Evolutionary conservation across 2,888 invertebrate species (phyloP).

Genomic region (Cephus pulcher): DNA sequence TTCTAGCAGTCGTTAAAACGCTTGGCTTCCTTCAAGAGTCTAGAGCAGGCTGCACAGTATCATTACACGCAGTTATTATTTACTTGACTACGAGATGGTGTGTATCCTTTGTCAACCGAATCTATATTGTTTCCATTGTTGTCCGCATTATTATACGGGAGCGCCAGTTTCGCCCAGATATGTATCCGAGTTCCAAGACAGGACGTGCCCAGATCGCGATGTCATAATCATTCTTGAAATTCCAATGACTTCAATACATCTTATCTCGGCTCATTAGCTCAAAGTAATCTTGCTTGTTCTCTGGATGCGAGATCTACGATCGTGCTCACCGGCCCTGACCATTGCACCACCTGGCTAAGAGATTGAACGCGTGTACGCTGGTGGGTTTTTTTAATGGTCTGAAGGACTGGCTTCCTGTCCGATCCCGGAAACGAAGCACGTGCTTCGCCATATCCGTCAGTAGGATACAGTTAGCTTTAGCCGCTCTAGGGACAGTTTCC

Average conservation of each 20-base stretch:
- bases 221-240: neutral
- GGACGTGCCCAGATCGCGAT: neutral
- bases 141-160: neutral
- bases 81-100: neutral
- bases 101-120: neutral
- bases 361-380: neutral
- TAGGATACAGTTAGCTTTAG: neutral
- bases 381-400: slow-evolving; percentile 45
- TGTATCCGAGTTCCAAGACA: neutral
- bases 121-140: neutral
- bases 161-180: neutral
- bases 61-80: neutral
- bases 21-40: neutral
- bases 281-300: neutral
- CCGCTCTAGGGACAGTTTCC: neutral
- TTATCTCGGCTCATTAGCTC: neutral
- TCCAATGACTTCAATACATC: neutral
- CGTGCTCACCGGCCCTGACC: neutral
- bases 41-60: neutral
- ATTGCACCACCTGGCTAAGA: neutral
- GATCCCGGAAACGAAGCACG: slow-evolving; percentile 53
- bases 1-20: neutral
- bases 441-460: slow-evolving; percentile 51
- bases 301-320: neutral
- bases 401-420: slow-evolving; percentile 36